Base-by-base conservation (phyloP, 2,797 vertebrate genomes). In the Phylloscopus collybita region DNA sequence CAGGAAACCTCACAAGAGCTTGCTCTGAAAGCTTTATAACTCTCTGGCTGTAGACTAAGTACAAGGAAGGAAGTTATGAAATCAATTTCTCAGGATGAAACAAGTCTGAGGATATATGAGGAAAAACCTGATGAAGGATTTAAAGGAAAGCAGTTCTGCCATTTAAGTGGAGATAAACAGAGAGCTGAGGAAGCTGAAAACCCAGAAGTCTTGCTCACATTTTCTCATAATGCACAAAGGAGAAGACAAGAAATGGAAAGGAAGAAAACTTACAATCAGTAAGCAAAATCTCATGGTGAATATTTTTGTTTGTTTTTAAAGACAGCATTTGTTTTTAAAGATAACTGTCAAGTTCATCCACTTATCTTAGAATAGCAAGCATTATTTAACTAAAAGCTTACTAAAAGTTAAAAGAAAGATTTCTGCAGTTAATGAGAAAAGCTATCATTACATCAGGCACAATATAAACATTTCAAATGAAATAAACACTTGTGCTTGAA, bases 21-120 rank as follows among this genome's bases (percentile, higher is more conserved):
- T 78, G 38, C 53, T 93, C 36, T 69, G 65, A 86, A 90, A 95
- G 57, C 56, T 95, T 79, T 93, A 94, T 78, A 73, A 62, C 86
- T 75, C 72, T 90, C 44, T 81, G 74, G 62, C 36, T 79, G 16
- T 67, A 93, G 17, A 80, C 40, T 50, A 85, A 85, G 42, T 57
- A 44, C 36, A 80, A 80, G 49, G 36, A 49, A 94, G 42, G 73
- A 90, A 90, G 60, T 57, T 91, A 72, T 27, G 32, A 91, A 92
- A 72, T 34, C 21, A 72, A 16, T n/a, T 93, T 86, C 82, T 92
- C 47, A 40, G 32, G 38, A 79, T 44, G 36, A 91, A 90, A 74
- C 10, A 87, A 67, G 23, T 49, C 30, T 47, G 44, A 92, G 44
- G 60, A 78, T 57, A 73, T 27, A 69, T 27, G 54, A 91, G 30